These are phyloP conservation scores for Nezara viridula DNA, from an alignment of 2,888 invertebrate genomes.

Conservation along the genomic window DNA sequence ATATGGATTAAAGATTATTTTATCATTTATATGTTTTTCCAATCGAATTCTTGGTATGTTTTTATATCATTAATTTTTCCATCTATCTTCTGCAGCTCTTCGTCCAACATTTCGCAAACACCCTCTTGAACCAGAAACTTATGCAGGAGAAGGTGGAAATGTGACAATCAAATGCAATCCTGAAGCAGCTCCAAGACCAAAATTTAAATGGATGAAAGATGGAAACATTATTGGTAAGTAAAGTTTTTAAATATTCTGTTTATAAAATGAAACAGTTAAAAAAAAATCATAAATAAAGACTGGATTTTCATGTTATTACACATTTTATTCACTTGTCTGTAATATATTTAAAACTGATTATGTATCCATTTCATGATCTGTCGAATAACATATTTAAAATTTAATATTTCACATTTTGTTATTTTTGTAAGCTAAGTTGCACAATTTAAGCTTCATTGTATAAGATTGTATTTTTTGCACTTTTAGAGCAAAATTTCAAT, in stretches of 20 bases:
- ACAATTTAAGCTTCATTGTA: no score
- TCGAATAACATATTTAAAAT: no score
- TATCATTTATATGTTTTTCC: not conserved
- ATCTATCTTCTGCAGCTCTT: conserved; percentile 70
- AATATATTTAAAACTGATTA: no score
- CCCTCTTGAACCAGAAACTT: conserved; percentile 90
- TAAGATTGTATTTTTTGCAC: no score
- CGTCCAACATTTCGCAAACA: conserved; percentile 91
- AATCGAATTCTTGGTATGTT: not conserved
- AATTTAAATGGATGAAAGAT: conserved; percentile 92
- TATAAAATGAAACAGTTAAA: not conserved
- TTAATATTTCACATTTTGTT: no score
- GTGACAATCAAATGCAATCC: conserved; percentile 92
- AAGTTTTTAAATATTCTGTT: not conserved
- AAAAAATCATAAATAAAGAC: no score
- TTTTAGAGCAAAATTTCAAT: no score
- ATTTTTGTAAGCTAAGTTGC: no score
- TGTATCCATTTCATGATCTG: no score
- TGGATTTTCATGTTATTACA: no score
- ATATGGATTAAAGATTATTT: not conserved
- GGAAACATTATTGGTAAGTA: conserved; percentile 76
- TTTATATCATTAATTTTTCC: not conserved
- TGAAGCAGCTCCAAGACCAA: conserved; percentile 92
- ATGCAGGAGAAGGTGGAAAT: conserved; percentile 92
- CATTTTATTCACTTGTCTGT: no score